phyloP scores from a whole-genome alignment of 2,113 vertebrate species.

The Gymnobelideus leadbeateri region DNA sequence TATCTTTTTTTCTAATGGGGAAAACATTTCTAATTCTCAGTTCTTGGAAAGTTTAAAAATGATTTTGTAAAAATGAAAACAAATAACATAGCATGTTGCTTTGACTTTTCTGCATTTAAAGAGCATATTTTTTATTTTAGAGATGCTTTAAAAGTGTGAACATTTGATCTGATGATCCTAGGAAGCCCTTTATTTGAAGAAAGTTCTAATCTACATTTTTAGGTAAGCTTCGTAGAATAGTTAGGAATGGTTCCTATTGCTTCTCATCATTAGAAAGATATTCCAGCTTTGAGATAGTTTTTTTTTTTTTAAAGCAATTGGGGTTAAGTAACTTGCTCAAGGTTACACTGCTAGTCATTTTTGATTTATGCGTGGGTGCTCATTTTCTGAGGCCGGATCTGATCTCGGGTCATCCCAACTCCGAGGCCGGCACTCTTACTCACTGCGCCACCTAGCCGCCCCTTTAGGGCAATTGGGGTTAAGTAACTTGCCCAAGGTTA shows the following conservation, averaged over 20 bases:
- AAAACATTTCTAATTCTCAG: slow-evolving; percentile 80
- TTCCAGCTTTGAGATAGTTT: slow-evolving; percentile 83
- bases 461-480: no score
- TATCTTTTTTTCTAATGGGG: slow-evolving; percentile 76
- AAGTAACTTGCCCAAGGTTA: no score
- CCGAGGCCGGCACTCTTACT: no score
- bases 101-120: slow-evolving; percentile 84
- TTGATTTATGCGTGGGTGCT: no score
- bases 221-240: slow-evolving; percentile 79
- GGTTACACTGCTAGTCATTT: no score
- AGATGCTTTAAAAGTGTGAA: slow-evolving; percentile 86
- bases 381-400: no score
- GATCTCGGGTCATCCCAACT: no score
- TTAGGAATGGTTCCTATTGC: slow-evolving; percentile 84
- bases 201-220: slow-evolving; percentile 79
- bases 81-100: slow-evolving; percentile 77
- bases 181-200: slow-evolving; percentile 81
- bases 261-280: slow-evolving; percentile 85
- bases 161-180: slow-evolving; percentile 77
- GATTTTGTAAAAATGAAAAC: slow-evolving; percentile 81
- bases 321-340: no score
- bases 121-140: slow-evolving; percentile 87
- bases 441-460: no score
- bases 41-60: slow-evolving; percentile 80
- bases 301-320: no score